Evolutionary conservation across 2,888 invertebrate genomes (phyloP).

Genomic region (Drosophila bunnanda): DNA sequence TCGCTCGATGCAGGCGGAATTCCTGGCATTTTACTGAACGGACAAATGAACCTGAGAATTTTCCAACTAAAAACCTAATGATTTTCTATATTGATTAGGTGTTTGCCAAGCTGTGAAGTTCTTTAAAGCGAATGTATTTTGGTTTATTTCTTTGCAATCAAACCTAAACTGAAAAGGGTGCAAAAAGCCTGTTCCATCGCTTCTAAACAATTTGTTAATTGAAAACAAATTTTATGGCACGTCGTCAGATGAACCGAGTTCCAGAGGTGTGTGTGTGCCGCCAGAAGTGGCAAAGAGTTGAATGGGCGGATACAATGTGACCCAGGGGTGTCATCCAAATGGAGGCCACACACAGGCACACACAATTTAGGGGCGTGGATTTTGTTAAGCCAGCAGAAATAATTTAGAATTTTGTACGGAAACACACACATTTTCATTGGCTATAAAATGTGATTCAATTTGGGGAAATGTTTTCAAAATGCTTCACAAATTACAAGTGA

Average conservation of each 20-base stretch:
- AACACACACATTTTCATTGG: constrained; percentile 21
- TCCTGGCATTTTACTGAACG: constrained; percentile 13
- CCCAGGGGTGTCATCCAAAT: constrained; percentile 35
- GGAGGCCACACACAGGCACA: constrained; percentile 9
- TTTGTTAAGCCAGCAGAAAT: constrained; percentile 32
- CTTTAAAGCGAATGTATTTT: background rate
- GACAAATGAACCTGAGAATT: background rate
- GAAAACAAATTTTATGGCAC: constrained; percentile 70
- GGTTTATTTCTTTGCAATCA: background rate
- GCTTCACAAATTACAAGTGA: background rate
- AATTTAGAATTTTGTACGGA: constrained; percentile 28
- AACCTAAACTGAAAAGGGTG: too few species aligned
- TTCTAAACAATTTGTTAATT: constrained; percentile 70
- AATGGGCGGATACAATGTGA: constrained; percentile 19
- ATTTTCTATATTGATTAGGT: background rate
- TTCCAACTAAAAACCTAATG: background rate
- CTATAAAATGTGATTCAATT: constrained; percentile 38
- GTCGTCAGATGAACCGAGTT: constrained; percentile 19
- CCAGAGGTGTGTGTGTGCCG: constrained; percentile 1
- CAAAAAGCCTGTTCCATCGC: constrained; percentile 15
- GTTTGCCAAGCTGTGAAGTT: background rate
- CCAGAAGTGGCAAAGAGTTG: background rate
- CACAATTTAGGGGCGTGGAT: constrained; percentile 17
- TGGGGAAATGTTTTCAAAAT: background rate
- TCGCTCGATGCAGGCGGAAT: constrained; percentile 13